Base-by-base conservation (phyloP, 2,113 vertebrate genomes). In the Planiliza haematocheilus region DNA sequence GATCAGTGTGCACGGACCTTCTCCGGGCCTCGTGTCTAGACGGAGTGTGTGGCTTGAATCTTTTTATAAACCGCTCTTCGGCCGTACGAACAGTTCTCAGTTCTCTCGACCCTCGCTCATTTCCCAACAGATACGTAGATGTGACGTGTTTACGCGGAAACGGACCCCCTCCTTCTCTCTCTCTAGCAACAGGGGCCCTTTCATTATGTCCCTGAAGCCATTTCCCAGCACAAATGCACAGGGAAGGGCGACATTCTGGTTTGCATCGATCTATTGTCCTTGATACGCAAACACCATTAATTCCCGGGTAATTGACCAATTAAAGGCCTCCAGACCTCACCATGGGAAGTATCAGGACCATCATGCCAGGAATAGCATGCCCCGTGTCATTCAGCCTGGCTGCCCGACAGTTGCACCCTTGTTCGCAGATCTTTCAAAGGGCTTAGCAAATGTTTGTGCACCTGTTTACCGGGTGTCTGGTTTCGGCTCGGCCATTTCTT, bases 61-160 rank as follows among this genome's bases (percentile, higher is more conserved):
- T 72, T 38, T 63, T 46, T 56, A 80, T 66, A 62, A 38, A 2
- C 37, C 9, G 12, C 0, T 45, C 34, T 46, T 43, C 1, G 42
- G 41, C 55, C 4, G 0, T 17, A 46, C 42, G 17, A 7, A n/a
- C 51, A 4, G 52, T 21, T 20, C 17, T 43, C 42, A 39, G 52
- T 20, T 41, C 46, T 39, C 62, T 43, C 30, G n/a, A 42, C 21
- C 34, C 20, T 20, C 45, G 21, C n/a, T 9, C 21, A 6, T 68
- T 68, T 81, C 63, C 61, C 75, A 79, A 65, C 53, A 65, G 18
- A 68, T 51, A 81, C 68, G 73, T 59, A 70, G 42, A 50, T 52
- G 34, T 74, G 76, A 84, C 76, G 72, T 16, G 58, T 10, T 30
- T 74, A 17, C 38, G 24, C 10, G 16, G 56, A 70, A 74, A 17